Evolutionary conservation across 2,888 invertebrate genomes (phyloP).

Genomic region (Operophtera brumata): DNA sequence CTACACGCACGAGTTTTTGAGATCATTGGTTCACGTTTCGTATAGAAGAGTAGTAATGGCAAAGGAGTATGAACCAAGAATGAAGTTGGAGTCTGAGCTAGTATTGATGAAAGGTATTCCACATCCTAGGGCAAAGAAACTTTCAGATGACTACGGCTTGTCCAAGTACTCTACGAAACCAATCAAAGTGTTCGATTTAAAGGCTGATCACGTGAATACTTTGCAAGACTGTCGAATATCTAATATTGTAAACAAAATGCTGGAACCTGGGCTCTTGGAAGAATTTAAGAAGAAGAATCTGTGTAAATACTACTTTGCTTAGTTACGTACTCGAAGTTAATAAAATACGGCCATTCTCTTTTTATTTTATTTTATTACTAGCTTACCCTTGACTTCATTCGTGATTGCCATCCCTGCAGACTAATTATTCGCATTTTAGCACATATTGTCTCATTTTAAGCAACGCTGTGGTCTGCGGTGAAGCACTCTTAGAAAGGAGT

Average conservation of each 20-base stretch:
- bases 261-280: constrained; percentile 16
- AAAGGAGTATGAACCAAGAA: constrained; percentile 35
- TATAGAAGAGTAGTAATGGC: constrained; percentile 39
- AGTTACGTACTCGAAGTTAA: no score
- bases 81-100: constrained; percentile 41
- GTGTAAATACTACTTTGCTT: background rate
- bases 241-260: constrained; percentile 38
- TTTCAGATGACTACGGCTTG: constrained; percentile 40
- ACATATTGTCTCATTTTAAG: no score
- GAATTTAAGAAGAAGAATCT: constrained; percentile 1
- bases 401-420: no score
- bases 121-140: constrained; percentile 32
- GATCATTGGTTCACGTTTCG: constrained; percentile 27
- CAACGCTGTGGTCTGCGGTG: no score
- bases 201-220: constrained; percentile 37
- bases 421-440: no score
- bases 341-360: no score
- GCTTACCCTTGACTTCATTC: no score
- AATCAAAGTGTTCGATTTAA: constrained; percentile 36
- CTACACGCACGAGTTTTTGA: constrained; percentile 36
- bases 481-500: no score
- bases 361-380: no score
- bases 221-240: constrained; percentile 37
- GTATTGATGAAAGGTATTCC: constrained; percentile 41
- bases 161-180: constrained; percentile 36